Evolutionary conservation across 2,888 invertebrate genomes (phyloP).

Genomic region (Lomographa bimaculata): DNA sequence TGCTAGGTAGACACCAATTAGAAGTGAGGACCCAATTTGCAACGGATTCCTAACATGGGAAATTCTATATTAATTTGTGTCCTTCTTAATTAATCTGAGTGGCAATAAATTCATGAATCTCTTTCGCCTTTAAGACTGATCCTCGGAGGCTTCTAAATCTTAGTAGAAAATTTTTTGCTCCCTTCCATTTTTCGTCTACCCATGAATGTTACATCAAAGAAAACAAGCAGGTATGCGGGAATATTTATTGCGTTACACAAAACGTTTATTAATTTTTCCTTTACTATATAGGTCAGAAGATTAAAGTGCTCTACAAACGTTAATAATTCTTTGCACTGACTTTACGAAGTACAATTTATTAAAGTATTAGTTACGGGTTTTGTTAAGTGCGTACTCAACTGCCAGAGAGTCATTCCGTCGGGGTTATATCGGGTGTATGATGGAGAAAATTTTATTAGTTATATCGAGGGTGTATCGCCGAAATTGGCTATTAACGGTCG

Average conservation of each 20-base stretch:
- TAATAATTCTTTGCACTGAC: constrained; percentile 12
- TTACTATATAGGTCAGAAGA: constrained; percentile 10
- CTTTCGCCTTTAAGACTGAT: no score
- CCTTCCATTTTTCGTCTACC: no score
- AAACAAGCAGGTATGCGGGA: no score
- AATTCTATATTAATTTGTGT: no score
- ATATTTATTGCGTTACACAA: constrained; percentile 15
- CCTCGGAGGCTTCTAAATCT: no score
- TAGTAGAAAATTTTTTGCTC: no score
- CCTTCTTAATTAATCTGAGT: no score
- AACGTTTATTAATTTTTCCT: constrained; percentile 9
- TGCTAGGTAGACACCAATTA: no score
- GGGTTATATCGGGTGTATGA: constrained; percentile 34
- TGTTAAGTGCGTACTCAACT: constrained; percentile 22
- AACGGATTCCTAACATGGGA: no score
- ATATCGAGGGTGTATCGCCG: constrained; percentile 22
- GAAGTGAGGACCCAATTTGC: no score
- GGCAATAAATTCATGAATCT: no score
- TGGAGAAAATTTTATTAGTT: constrained; percentile 32
- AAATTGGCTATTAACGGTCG: constrained; percentile 33
- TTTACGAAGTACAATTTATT: constrained; percentile 19
- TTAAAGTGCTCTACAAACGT: constrained; percentile 10
- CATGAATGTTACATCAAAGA: no score
- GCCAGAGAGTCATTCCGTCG: constrained; percentile 26
- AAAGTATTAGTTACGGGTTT: constrained; percentile 14